Evolutionary conservation across 2,888 invertebrate species (phyloP).

Genomic region (Leuctra nigra): DNA sequence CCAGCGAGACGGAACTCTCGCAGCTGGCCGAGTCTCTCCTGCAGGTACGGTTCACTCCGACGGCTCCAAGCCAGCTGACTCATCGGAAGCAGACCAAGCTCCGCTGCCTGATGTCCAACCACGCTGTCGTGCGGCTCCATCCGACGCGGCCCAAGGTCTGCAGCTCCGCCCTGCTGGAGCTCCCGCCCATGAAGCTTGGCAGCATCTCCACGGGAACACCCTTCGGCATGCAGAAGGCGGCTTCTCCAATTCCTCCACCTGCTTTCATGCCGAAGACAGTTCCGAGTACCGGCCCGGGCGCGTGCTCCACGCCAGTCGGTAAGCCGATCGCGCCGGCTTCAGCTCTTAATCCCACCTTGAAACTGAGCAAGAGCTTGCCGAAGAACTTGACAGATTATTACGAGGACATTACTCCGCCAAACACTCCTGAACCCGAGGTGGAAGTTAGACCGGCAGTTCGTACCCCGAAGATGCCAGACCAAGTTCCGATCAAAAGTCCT

Average conservation of each 20-base stretch:
- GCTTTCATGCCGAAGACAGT: background rate
- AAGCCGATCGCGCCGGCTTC: background rate
- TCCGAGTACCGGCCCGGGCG: background rate
- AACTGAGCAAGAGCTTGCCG: background rate
- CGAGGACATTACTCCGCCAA: slow-evolving; percentile 18
- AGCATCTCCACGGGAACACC: slow-evolving; percentile 17
- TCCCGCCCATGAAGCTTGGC: background rate
- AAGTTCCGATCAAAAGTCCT: slow-evolving; percentile 32
- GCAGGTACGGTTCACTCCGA: slow-evolving; percentile 26
- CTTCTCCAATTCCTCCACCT: background rate
- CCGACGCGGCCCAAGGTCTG: slow-evolving; percentile 4
- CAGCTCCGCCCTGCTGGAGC: background rate
- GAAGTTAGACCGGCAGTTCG: slow-evolving; percentile 28
- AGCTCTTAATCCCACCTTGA: background rate
- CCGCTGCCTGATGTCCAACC: slow-evolving; percentile 25
- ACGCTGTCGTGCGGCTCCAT: slow-evolving; percentile 23
- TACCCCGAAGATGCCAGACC: slow-evolving; percentile 22
- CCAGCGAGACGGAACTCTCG: slow-evolving; percentile 33
- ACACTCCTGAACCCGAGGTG: slow-evolving; percentile 8
- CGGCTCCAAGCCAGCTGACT: slow-evolving; percentile 2
- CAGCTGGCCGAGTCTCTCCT: slow-evolving; percentile 33
- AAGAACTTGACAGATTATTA: slow-evolving; percentile 16
- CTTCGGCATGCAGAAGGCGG: background rate
- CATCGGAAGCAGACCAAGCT: slow-evolving; percentile 29
- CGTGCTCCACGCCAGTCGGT: background rate